Conservation (phyloP, 1,140 invertebrate species). For the Gryllus bimaculatus region DNA sequence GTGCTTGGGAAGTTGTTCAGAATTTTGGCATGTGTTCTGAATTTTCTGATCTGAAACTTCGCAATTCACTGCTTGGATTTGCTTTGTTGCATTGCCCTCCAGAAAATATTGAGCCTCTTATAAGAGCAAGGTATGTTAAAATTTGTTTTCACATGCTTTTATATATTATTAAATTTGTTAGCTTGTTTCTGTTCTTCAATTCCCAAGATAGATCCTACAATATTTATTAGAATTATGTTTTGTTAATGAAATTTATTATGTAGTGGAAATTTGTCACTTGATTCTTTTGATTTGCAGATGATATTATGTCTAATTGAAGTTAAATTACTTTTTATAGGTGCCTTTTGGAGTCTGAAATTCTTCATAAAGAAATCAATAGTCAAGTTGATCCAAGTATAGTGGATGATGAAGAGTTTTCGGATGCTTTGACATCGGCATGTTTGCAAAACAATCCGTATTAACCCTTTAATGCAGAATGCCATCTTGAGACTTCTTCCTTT, state of each 20-base stretch:
- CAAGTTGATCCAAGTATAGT: conserved; percentile 12
- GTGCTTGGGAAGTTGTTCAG: conserved; percentile 44
- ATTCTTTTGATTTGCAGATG: conserved; percentile 25
- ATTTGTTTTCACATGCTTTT: neutral
- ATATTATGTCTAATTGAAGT: conserved; percentile 26
- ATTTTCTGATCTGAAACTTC: conserved; percentile 41
- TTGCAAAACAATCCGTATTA: too few species aligned
- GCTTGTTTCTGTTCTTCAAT: neutral
- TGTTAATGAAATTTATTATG: too few species aligned
- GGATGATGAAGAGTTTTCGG: conserved; percentile 18
- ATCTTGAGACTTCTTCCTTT: too few species aligned
- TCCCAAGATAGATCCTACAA: neutral
- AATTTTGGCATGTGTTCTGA: conserved; percentile 40
- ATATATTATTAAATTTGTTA: neutral
- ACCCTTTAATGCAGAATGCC: too few species aligned
- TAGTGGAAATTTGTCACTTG: conserved; percentile 13
- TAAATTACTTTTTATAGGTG: conserved; percentile 28
- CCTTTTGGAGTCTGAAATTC: conserved; percentile 12
- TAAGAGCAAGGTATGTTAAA: conserved; percentile 37
- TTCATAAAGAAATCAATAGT: conserved; percentile 16
- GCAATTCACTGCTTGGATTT: conserved; percentile 43
- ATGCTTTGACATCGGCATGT: conserved; percentile 22
- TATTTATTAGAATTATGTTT: too few species aligned
- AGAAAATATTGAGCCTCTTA: conserved; percentile 42
- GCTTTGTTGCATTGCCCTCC: conserved; percentile 43